These are phyloP conservation scores for Lophotriccus pileatus DNA, from an alignment of 2,797 vertebrate species.

Conservation along the genomic window DNA sequence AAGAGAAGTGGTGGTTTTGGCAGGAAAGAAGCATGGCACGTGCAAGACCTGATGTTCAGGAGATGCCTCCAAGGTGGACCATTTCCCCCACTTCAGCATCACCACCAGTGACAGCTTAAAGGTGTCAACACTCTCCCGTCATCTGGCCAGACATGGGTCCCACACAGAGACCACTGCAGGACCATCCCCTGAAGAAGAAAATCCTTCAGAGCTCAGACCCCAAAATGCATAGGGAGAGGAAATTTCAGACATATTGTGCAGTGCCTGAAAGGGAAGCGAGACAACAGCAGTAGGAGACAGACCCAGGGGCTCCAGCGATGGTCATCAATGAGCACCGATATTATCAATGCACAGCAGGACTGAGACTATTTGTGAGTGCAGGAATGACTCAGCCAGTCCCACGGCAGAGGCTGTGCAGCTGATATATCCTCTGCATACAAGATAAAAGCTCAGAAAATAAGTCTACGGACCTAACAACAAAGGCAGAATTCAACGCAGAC, in stretches of 20 bases:
- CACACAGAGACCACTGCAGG: neutral
- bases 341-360: slow-evolving; percentile 9
- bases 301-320: neutral
- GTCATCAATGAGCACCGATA: neutral
- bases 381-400: slow-evolving; percentile 34
- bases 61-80: neutral
- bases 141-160: neutral
- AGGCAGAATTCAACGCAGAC: neutral
- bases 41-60: neutral
- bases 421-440: neutral
- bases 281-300: neutral
- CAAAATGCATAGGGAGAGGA: neutral
- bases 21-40: neutral
- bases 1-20: neutral
- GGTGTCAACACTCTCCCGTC: accelerated
- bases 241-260: neutral
- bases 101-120: neutral
- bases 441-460: neutral
- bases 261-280: neutral
- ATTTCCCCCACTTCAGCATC: neutral
- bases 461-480: neutral
- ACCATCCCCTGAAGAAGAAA: neutral
- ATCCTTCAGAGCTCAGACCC: neutral
- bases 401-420: neutral
- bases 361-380: neutral